phyloP scores from a whole-genome alignment of 2,797 vertebrate genomes.

The Pygocentrus nattereri region DNA sequence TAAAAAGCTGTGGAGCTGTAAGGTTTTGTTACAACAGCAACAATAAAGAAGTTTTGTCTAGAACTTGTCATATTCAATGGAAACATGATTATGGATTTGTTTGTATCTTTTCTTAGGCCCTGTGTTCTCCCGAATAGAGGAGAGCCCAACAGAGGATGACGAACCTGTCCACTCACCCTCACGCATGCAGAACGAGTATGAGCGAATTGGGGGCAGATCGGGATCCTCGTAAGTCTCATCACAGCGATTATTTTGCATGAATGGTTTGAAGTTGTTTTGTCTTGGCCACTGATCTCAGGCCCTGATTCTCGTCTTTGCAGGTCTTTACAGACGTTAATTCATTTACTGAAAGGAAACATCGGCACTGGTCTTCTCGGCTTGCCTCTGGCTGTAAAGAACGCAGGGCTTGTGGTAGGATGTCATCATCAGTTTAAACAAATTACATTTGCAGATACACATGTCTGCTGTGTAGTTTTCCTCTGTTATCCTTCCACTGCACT shows the following conservation, averaged over 20 bases:
- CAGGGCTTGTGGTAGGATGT: conserved; percentile 89
- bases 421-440: neutral
- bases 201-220: conserved; percentile 74
- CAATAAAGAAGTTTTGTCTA: neutral
- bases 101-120: conserved; percentile 58
- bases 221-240: conserved; percentile 77
- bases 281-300: neutral
- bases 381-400: conserved; percentile 94
- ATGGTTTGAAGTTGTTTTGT: neutral
- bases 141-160: conserved; percentile 74
- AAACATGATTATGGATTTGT: neutral
- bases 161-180: conserved; percentile 65
- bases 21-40: neutral
- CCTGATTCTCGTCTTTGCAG: conserved; percentile 69
- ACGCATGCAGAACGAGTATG: conserved; percentile 74
- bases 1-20: no score
- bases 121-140: conserved; percentile 56
- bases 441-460: conserved; percentile 1
- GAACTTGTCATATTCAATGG: neutral
- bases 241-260: neutral
- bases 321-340: conserved; percentile 93
- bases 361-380: conserved; percentile 95
- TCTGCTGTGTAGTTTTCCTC: neutral
- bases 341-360: conserved; percentile 95
- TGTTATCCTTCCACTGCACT: neutral